A percentile compares a stretch with the other conserved stretches of the same genome.
Conservation (phyloP, 2,113 vertebrate genomes). For the human (Homo sapiens) region GRCh38 chr14:85361001-85361500, state of each 20-base stretch:
- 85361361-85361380: not conserved
- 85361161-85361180: slow-evolving; percentile 74
- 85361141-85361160: slow-evolving; percentile 62
- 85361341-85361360: slow-evolving; percentile 4
- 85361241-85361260: slow-evolving; percentile 63
- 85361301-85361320: slow-evolving; percentile 50
- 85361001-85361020: slow-evolving; percentile 22
- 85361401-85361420: not conserved
- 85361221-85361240: slow-evolving; percentile 70
- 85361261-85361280: slow-evolving; percentile 61
- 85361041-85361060: slow-evolving; percentile 72
- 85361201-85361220: slow-evolving; percentile 75
- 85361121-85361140: slow-evolving; percentile 55
- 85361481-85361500: not conserved
- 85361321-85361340: slow-evolving; percentile 46
- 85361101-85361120: slow-evolving; percentile 50
- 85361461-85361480: not conserved
- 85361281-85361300: slow-evolving; percentile 49
- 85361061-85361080: slow-evolving; percentile 61
- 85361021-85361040: slow-evolving; percentile 36
- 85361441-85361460: not conserved
- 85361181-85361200: slow-evolving; percentile 76
- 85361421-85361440: not conserved
- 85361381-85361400: not conserved
- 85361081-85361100: slow-evolving; percentile 68